Percentiles rank a stretch among this genome's conserved stretches.
Evolutionary conservation across 2,888 invertebrate genomes (phyloP).

Genomic region (Agriopis leucophaearia): DNA sequence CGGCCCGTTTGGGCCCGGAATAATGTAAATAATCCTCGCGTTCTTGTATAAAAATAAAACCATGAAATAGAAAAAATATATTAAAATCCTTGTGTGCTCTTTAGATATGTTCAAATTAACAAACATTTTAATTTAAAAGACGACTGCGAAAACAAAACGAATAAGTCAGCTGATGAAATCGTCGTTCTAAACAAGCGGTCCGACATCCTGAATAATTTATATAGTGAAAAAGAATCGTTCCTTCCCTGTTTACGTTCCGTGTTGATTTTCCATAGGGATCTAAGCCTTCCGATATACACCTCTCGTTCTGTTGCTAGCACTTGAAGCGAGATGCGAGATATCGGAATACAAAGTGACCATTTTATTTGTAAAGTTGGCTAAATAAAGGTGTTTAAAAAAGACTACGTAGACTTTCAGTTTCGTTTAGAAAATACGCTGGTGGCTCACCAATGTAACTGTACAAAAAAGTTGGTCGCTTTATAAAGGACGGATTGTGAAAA

Average conservation of each 20-base stretch:
- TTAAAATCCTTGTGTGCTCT: too few species aligned
- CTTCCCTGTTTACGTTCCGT: conserved; percentile 66
- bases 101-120: too few species aligned
- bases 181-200: conserved; percentile 67
- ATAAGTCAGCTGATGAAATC: conserved; percentile 70
- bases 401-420: background rate
- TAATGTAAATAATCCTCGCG: background rate
- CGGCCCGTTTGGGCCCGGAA: background rate
- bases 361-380: background rate
- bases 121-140: conserved; percentile 20
- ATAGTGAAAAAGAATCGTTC: conserved; percentile 65
- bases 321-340: conserved; percentile 38
- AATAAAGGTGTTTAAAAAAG: background rate
- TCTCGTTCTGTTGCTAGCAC: conserved; percentile 51
- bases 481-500: conserved; percentile 64
- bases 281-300: conserved; percentile 56
- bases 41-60: background rate
- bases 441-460: background rate
- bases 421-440: background rate
- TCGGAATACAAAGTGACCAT: background rate
- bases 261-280: conserved; percentile 73
- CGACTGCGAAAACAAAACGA: conserved; percentile 55
- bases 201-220: conserved; percentile 74
- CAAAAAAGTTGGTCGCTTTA: conserved; percentile 25
- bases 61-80: background rate